Evolutionary conservation across 2,113 vertebrate genomes (phyloP).

Genomic region (Myotis lucifugus): DNA sequence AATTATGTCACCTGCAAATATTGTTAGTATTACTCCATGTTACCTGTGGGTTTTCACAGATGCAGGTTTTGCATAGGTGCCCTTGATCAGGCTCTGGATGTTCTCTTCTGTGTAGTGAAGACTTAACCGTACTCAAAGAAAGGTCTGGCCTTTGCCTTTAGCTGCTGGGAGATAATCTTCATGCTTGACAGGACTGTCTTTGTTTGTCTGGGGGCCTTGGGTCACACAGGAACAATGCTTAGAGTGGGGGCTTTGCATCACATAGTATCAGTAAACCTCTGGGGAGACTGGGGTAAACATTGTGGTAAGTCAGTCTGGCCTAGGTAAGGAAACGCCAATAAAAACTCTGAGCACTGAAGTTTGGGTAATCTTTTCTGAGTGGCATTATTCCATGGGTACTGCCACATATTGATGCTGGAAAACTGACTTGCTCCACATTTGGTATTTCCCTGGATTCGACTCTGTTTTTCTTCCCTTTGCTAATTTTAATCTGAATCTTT

Average conservation of each 20-base stretch:
- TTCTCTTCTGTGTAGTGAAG: neutral
- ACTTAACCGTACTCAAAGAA: neutral
- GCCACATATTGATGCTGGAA: neutral
- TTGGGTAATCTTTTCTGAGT: neutral
- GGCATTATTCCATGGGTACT: neutral
- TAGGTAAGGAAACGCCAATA: neutral
- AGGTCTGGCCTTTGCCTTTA: neutral
- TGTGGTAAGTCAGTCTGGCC: neutral
- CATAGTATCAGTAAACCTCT: neutral
- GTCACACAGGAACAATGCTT: neutral
- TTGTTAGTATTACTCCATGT: neutral
- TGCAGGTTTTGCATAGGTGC: neutral
- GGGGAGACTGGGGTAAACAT: neutral
- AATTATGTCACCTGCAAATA: neutral
- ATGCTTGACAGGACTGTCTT: neutral
- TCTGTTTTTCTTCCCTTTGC: neutral
- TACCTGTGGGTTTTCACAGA: neutral
- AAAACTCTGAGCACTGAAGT: neutral
- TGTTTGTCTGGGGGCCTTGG: neutral
- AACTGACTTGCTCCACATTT: neutral
- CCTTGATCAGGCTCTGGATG: neutral
- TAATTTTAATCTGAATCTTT: conserved; percentile 22
- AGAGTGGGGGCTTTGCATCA: neutral
- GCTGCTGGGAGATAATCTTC: conserved; percentile 4
- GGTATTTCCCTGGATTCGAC: neutral